Conservation (phyloP, 2,113 vertebrate species). For the Prietella phreatophila region DNA sequence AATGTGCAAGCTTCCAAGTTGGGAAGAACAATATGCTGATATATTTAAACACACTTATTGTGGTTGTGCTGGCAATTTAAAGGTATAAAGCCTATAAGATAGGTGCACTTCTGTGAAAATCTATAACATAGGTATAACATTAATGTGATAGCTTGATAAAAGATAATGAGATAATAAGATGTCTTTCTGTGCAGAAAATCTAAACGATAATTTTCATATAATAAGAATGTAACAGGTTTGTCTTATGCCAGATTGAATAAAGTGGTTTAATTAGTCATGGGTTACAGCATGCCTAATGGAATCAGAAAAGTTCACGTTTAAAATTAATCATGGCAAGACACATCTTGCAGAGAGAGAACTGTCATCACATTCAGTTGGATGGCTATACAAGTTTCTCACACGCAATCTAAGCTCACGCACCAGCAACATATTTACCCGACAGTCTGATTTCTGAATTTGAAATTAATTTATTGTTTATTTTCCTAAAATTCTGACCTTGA, state of each 20-base stretch:
- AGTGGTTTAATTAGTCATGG: slow-evolving; percentile 23
- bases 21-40: not conserved
- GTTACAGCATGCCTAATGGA: slow-evolving; percentile 10
- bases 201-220: not conserved
- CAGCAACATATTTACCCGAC: not conserved
- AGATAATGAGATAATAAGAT: not conserved
- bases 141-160: not conserved
- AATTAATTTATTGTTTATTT: not conserved
- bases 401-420: not conserved
- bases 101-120: not conserved
- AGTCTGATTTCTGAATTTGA: not conserved
- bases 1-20: not conserved
- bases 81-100: not conserved
- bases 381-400: not conserved
- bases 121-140: not conserved
- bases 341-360: not conserved
- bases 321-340: not conserved
- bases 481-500: not conserved
- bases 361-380: slow-evolving; percentile 10
- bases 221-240: not conserved
- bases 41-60: not conserved
- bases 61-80: not conserved
- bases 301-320: slow-evolving; percentile 11
- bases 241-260: not conserved
- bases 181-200: not conserved